Evolutionary conservation across 53 echinoderm and acorn worm species (phyloP), one percentile per base, ranked within the genome.

Genomic region (Zoroaster sp.): DNA sequence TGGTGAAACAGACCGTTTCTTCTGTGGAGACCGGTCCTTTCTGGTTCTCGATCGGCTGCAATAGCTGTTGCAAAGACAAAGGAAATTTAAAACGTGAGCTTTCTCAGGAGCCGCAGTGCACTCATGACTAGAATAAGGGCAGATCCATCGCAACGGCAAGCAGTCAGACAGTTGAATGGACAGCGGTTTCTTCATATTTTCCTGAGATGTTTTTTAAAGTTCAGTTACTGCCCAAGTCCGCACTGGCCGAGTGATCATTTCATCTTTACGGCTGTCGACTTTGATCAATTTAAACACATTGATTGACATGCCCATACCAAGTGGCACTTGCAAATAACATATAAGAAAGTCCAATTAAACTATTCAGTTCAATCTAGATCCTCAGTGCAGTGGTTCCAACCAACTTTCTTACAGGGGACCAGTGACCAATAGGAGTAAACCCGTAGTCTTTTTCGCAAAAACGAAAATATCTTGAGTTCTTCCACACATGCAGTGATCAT

Each of bases 1-100:
- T 41, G 94, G 94, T n/a, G 94, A 94, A 35, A 59, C 91, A 0
- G 94, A 94, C 21, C 94, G 72, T 43, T 94, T 94, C 94, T 90
- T 90, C 83, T 90, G 86, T 28, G 94, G 94, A 1, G 94, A 94
- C 5, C 88, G 76, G 69, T 82, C 90, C 39, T 94, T 94, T 14
- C 94, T 83, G 72, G 76, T 91, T 59, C 90, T 73, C 3, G 90
- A 82, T 13, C 94, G 90, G 10, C 93, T 90, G 83, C 91, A 94
- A 32, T 88, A 86, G 83, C 85, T 91, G 47, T 34, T 40, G 33
- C 35, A 55, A 74, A 88, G 43, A 87, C 33, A 44, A 83, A 74
- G 47, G 39, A 33, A 73, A 74, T 69, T 12, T 35, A 88, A 83
- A 6, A 11, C 63, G 11, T 59, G 63, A 59, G 63, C 9, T 59